phyloP scores from a whole-genome alignment of 2,888 invertebrate genomes.

The Artemia sp. region DNA sequence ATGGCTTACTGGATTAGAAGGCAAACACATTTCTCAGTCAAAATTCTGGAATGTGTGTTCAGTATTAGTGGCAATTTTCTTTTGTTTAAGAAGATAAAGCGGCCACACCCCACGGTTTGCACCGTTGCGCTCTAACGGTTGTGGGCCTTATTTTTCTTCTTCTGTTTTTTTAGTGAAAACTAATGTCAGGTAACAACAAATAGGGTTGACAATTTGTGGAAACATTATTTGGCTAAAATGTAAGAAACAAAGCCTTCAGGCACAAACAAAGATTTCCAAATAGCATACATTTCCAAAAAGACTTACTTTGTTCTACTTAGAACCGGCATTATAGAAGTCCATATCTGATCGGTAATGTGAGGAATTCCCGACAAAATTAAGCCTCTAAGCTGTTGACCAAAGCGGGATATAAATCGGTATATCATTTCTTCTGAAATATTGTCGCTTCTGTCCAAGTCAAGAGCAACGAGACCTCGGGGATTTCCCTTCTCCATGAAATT shows the following conservation, averaged over 20 bases:
- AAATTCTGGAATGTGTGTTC: no score
- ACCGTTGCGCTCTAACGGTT: no score
- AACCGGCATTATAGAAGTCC: slow-evolving; percentile 85
- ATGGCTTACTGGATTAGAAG: no score
- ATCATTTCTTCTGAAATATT: slow-evolving; percentile 83
- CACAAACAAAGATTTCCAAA: background rate
- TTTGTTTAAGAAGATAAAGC: no score
- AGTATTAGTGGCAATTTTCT: no score
- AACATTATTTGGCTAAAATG: slow-evolving; percentile 18
- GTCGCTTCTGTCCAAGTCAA: slow-evolving; percentile 89
- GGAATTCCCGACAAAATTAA: slow-evolving; percentile 85
- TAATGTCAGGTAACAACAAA: no score
- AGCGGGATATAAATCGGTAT: slow-evolving; percentile 71
- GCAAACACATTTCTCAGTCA: no score
- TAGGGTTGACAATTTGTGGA: background rate
- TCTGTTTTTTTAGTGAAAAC: background rate
- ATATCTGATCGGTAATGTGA: slow-evolving; percentile 92
- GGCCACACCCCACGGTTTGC: no score
- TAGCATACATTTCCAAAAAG: background rate
- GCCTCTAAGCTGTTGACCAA: slow-evolving; percentile 75
- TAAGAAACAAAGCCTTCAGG: background rate
- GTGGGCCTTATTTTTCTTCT: background rate
- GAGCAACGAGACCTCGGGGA: slow-evolving; percentile 53
- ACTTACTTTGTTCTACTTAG: slow-evolving; percentile 72
- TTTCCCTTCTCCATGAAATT: slow-evolving; percentile 73